Evolutionary conservation across 1,140 invertebrate species (phyloP), one percentile per base, ranked within the genome.

Genomic region (Ctenoplectra terminalis): DNA sequence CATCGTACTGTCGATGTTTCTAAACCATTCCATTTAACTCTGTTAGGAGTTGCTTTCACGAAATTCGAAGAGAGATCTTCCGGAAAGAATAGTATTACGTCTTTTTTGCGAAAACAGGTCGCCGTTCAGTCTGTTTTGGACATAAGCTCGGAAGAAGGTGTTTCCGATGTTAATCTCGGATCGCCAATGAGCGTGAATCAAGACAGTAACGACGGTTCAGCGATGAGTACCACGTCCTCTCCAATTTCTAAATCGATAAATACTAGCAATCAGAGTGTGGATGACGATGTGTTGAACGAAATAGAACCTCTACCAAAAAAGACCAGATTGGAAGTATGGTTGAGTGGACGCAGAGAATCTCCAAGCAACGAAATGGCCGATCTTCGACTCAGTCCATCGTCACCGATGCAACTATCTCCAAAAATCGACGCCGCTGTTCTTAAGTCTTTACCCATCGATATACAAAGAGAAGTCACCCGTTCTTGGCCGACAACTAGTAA

Each of bases 1-100:
- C 95, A 96, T 89, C 96, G 96, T 89, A 94, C 96, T 71, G 95
- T 97, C 61, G 95, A 97, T 88, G 94, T 95, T 73, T 95, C 94
- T 20, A 96, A 96, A 93, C 95, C 96, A 69, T 97, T 97, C 92
- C 96, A 97, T 92, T 95, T 97, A 81, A 97, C 96, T 11, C 92
- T 97, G 52, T 92, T 97, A 52, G 97, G 97, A 34, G 92, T 97
- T 82, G 96, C 96, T 20, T 97, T 97, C 89, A 96, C 96, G 5
- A 97, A 97, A 90, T 97, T 97, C 84, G 95, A 96, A 81, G 96
- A 97, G 88, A 94, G 95, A 60, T 95, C 95, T 85, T 95, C 94
- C 26, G 95, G 95, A 1, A 94, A 93, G 84, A 93, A 93, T 15
- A 96, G 96, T 37, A 96, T 97, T 85, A 95, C 96, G 1, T 96